Evolutionary conservation across 2,888 invertebrate species (phyloP), one percentile per base, ranked within the genome.

Genomic region (Melinaea menophilus): DNA sequence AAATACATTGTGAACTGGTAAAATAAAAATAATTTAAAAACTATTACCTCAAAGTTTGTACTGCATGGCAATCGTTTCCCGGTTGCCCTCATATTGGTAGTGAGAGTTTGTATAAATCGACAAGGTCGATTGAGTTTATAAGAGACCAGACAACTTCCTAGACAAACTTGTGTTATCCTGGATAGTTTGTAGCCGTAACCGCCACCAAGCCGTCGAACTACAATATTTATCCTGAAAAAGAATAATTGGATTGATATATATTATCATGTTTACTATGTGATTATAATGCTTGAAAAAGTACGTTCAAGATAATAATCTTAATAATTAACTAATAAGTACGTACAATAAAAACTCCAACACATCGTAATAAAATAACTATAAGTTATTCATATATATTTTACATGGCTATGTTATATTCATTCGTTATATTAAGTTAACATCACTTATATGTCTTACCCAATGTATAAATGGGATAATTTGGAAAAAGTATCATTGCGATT

Each of bases 131-230:
- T 90, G 0, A 94, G 78, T 65, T 91, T 91, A 69, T 90, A 73
- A 0, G 93, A 92, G 0, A 93, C 95, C 7, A 95, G 73, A 0
- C 94, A 93, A 63, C 93, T 92, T 0, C 94, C 93, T 22, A 92
- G 88, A 0, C 93, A 88, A 2, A 93, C 76, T 35, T 91, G 84
- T 9, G 84, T 75, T 5, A 88, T 83, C 22, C 95, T 86, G 0
- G 92, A 88, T 67, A 95, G 92, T 80, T 97, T 97, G 0, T 90
- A 88, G 0, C 97, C 97, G 72, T 94, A 97, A 0, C 89, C 94
- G 5, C 97, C 97, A 0, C 96, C 96, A 2, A 95, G 70, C 58
- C 96, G 92, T 58, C 93, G 91, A 0, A 95, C 93, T 55, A 62
- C 55, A 3, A 76, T 71, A 56, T 75, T 70, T 31, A 74, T 67